Conservation (phyloP, 2,888 invertebrate species). For the Schizaphis graminum region DNA sequence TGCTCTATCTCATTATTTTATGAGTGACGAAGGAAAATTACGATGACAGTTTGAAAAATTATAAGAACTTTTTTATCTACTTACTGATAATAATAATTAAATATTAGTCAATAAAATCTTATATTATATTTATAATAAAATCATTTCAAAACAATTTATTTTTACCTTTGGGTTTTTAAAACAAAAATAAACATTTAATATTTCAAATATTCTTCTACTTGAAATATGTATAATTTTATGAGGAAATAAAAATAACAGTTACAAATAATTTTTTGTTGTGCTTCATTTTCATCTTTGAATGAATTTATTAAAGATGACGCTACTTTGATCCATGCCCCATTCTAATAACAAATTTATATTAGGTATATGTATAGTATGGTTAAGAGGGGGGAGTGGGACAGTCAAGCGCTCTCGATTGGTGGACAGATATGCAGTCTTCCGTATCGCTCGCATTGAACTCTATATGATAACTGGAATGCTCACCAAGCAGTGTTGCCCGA, state of each 20-base stretch:
- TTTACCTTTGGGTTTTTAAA: slow-evolving; percentile 9
- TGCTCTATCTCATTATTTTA: slow-evolving; percentile 58
- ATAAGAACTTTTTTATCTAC: neutral
- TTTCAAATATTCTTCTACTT: slow-evolving; percentile 24
- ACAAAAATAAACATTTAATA: slow-evolving; percentile 47
- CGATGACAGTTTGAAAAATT: slow-evolving; percentile 56
- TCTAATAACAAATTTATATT: too few species aligned
- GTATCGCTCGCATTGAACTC: too few species aligned
- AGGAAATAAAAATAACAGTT: slow-evolving; percentile 21
- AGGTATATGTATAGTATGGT: too few species aligned
- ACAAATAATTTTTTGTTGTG: slow-evolving; percentile 39
- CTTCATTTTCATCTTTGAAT: slow-evolving; percentile 44
- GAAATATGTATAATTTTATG: neutral
- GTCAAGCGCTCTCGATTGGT: too few species aligned
- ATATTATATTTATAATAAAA: slow-evolving; percentile 24
- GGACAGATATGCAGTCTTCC: too few species aligned
- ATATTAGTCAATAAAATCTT: slow-evolving; percentile 47
- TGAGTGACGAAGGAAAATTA: slow-evolving; percentile 57
- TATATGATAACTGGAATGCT: too few species aligned
- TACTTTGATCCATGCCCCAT: slow-evolving; percentile 31
- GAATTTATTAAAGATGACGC: slow-evolving; percentile 40
- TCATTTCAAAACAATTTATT: slow-evolving; percentile 17
- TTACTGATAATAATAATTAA: slow-evolving; percentile 18
- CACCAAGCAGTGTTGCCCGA: too few species aligned
- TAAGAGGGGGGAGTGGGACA: too few species aligned